These are phyloP conservation scores for Tetragonula clypearis DNA, from an alignment of 1,140 invertebrate species.

Conservation along the genomic window DNA sequence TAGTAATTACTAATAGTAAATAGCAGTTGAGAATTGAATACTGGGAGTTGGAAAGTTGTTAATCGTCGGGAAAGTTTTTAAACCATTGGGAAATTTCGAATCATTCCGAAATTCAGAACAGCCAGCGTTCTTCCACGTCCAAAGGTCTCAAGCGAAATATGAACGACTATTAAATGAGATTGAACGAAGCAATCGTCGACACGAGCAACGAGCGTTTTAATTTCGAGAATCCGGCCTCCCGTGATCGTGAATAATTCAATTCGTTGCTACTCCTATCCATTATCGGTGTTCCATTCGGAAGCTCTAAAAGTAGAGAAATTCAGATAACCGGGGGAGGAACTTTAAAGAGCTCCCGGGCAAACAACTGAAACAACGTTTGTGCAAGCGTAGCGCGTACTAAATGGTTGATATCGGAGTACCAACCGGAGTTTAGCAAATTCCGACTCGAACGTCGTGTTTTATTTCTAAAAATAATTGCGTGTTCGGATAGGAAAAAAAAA, in stretches of 20 bases:
- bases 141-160: background rate
- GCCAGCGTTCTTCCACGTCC: background rate
- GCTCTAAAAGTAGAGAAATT: background rate
- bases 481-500: no score
- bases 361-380: background rate
- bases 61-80: no score
- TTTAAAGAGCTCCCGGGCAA: background rate
- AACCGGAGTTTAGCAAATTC: background rate
- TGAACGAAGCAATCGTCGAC: no score
- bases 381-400: background rate
- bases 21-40: no score
- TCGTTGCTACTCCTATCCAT: background rate
- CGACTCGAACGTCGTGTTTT: background rate
- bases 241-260: background rate
- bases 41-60: no score
- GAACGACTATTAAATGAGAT: no score
- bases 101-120: no score
- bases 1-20: no score
- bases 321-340: background rate
- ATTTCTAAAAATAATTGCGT: background rate
- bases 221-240: background rate
- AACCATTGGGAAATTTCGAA: no score
- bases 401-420: background rate
- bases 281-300: background rate
- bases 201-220: background rate